Percentiles rank a stretch among this genome's conserved stretches.
Evolutionary conservation across 30 jellyfish, hydroid and myxozoan genomes (phyloP).

Genomic region (Pelagia noctiluca): DNA sequence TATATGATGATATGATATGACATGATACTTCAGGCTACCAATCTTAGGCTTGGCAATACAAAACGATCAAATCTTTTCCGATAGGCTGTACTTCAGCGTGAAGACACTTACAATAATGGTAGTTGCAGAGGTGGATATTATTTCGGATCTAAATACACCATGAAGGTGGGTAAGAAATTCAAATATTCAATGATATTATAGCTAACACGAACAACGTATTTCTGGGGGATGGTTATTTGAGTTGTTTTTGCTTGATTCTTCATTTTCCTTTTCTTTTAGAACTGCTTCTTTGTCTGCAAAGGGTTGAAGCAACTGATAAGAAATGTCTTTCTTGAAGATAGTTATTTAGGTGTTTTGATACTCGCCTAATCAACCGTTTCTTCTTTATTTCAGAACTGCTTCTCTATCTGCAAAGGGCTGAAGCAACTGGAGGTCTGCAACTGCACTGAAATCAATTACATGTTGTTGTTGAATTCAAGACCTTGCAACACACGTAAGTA

Average conservation of each 20-base stretch:
- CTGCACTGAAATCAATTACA: slow-evolving; percentile 37
- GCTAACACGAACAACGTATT: too few relatives aligned
- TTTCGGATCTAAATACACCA: slow-evolving; percentile 1
- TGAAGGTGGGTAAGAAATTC: too few relatives aligned
- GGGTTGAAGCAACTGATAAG: too few relatives aligned
- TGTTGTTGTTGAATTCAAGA: neutral
- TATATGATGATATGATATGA: neutral
- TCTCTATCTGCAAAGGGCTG: slow-evolving; percentile 23
- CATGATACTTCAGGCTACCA: too few relatives aligned
- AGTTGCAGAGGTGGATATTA: slow-evolving; percentile 28
- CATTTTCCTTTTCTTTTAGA: too few relatives aligned
- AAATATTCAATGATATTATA: too few relatives aligned
- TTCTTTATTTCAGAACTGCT: slow-evolving; percentile 14
- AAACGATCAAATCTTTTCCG: neutral
- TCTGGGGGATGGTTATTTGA: too few relatives aligned
- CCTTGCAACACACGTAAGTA: slow-evolving; percentile 32
- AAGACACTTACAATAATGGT: slow-evolving; percentile 38
- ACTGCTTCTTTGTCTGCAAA: too few relatives aligned
- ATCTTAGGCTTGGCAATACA: too few relatives aligned
- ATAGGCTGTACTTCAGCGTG: slow-evolving; percentile 29
- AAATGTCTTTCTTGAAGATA: too few relatives aligned
- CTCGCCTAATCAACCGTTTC: neutral
- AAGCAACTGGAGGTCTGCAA: slow-evolving; percentile 32
- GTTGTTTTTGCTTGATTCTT: too few relatives aligned
- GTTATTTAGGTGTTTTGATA: neutral